Base-by-base conservation (phyloP, 2,888 invertebrate genomes). In the Agrotis clavis region DNA sequence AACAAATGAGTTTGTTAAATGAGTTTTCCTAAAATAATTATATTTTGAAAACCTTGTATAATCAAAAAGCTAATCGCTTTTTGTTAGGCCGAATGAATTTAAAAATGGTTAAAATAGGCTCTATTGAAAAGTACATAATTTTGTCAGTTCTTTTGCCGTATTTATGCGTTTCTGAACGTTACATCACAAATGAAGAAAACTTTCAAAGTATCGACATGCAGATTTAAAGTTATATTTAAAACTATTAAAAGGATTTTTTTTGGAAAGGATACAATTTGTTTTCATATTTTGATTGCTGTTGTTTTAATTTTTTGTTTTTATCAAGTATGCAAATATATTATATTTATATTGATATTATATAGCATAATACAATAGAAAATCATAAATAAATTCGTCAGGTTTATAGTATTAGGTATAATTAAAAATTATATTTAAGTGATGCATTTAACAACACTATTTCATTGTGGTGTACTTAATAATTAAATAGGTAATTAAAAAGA, bases 81-180 rank as follows among this genome's bases (percentile, higher is more conserved):
- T 61, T 69, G 13, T 82, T 83, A 85, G 83, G 83, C 83, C 83
- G 68, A 79, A 73, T 63, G 0, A 50, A 68, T 74, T 54, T 19
- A 35, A 53, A 51, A 54, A 16, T 59, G 50, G 50, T 47, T 61
- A 48, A 67, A 72, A 66, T 47, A 14, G 35, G 18, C n/a, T 9
- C 13, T 18, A 7, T 48, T 47, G 3, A 11, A 21, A n/a, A 30
- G n/a, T 65, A n/a, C 35, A 35, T 1, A 9, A 35, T 41, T 41
- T 41, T 5, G 25, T 25, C 9, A 13, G 48, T 21, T 54, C 13
- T 4, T 48, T 51, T 41, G 35, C 19, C 16, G 41, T 61, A 51
- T 25, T n/a, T 1, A 16, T 35, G 62, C 9, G 0, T 50, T 45
- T 71, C 25, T 78, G 4, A 19, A 60, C n/a, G 21, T 19, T 41